phyloP scores from a whole-genome alignment of 2,113 vertebrate species.

The Amphiprion ocellaris region DNA sequence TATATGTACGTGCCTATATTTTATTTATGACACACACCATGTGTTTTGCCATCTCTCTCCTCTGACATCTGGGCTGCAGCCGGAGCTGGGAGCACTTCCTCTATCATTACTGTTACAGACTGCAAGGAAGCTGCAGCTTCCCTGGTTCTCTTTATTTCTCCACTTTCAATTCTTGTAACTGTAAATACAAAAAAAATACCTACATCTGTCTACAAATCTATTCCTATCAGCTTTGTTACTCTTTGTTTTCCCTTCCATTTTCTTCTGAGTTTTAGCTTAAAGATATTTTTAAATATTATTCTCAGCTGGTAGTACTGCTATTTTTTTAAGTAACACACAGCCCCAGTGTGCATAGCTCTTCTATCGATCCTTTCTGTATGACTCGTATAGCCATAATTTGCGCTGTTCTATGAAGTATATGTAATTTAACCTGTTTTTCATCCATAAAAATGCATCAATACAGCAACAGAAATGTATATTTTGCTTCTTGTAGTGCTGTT shows the following conservation, averaged over 20 bases:
- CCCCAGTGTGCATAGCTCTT: background rate
- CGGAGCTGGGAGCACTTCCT: constrained; percentile 52
- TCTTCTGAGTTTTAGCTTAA: background rate
- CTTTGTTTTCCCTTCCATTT: background rate
- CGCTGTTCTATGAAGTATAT: too few relatives aligned
- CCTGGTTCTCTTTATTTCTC: background rate
- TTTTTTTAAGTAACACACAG: background rate
- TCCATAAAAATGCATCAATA: too few relatives aligned
- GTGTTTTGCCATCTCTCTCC: constrained; percentile 33
- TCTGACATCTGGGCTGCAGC: constrained; percentile 71
- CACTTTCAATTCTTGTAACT: background rate
- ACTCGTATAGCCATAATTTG: background rate
- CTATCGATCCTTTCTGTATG: background rate
- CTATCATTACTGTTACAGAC: constrained; percentile 33
- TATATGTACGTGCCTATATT: constrained; percentile 11
- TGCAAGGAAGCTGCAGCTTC: background rate
- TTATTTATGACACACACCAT: constrained; percentile 39
- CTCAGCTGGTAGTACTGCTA: too few relatives aligned
- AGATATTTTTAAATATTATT: background rate
- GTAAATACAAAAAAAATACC: background rate
- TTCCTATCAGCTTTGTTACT: background rate
- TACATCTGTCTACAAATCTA: background rate
- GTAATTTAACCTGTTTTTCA: too few relatives aligned
- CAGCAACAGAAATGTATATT: too few relatives aligned
- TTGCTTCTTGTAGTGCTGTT: too few relatives aligned